Base-by-base conservation (phyloP, 2,113 vertebrate genomes). In the Steatornis caripensis region DNA sequence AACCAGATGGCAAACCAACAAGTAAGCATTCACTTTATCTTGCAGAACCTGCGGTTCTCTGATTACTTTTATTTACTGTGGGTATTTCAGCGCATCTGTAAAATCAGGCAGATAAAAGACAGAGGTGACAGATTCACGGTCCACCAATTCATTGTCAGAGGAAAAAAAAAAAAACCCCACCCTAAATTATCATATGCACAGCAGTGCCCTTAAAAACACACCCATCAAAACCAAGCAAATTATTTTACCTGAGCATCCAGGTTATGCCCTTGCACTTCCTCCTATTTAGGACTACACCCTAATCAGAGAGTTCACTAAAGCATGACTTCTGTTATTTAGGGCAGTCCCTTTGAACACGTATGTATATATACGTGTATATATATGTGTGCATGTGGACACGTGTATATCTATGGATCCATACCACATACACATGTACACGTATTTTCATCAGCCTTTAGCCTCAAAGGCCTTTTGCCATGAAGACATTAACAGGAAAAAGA, bases 1-100 rank as follows among this genome's bases (percentile, higher is more conserved):
- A 83, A 97, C 84, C 97, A 98, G 97, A 97, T 96, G 96, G 97
- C 39, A 65, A 95, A 96, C 43, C 81, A 84, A 94, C 81, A 94
- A 51, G 53, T 92, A 91, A 94, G 84, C 85, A 91, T 89, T 78
- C 69, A 61, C 74, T 98, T 97, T 82, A 95, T 93, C 96, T 97
- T 96, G 86, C 87, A 84, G 93, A 81, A 95, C 96, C 62, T 93
- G 85, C 17, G 8, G 54, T 90, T 97, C 90, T 96, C 84, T 96
- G 94, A 90, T 93, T 86, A 81, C 24, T 66, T 74, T 90, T 94
- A 92, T 96, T 97, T 96, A 96, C 94, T 95, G 90, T 19, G 43
- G 51, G 18, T 89, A 77, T 85, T 93, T 97, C 34, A 90, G 46
- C 65, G 91, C 36, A 94, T 92, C 80, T 87, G 93, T 82, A 97